phyloP scores from a whole-genome alignment of 1,140 invertebrate species.

The Mercenaria mercenaria region DNA sequence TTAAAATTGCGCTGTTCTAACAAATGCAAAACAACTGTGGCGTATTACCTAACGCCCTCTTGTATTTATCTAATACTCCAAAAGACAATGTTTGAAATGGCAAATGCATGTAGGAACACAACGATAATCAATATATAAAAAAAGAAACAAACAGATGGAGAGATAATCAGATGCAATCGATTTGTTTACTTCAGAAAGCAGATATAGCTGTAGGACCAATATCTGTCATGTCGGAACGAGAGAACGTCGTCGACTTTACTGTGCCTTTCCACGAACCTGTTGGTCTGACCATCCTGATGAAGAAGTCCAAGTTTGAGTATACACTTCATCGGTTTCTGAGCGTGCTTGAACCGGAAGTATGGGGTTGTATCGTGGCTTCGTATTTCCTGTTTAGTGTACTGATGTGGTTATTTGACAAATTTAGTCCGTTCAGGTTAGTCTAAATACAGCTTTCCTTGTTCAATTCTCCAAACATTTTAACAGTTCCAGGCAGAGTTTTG shows the following conservation, averaged over 20 bases:
- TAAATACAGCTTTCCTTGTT: not conserved
- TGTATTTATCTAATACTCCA: too few relatives aligned
- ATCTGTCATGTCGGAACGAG: constrained; percentile 84
- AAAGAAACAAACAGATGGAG: too few relatives aligned
- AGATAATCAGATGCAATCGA: not conserved
- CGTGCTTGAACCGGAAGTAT: constrained; percentile 97
- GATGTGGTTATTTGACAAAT: constrained; percentile 98
- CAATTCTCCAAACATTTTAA: too few relatives aligned
- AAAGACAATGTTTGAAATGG: too few relatives aligned
- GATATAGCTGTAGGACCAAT: constrained; percentile 83
- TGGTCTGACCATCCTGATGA: constrained; percentile 84
- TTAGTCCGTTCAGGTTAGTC: constrained; percentile 91
- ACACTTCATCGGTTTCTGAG: constrained; percentile 99
- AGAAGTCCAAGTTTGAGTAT: constrained; percentile 88
- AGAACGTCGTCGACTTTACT: constrained; percentile 84
- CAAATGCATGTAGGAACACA: too few relatives aligned
- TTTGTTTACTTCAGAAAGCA: constrained; percentile 73
- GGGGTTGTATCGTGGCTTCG: constrained; percentile 97
- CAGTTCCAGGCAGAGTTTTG: too few relatives aligned
- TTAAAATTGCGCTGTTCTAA: too few relatives aligned
- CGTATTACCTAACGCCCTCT: too few relatives aligned
- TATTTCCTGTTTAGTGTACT: constrained; percentile 91
- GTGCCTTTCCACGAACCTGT: constrained; percentile 84
- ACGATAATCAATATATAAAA: too few relatives aligned
- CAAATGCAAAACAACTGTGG: too few relatives aligned